Conservation (phyloP, 2,888 invertebrate species). For the Platycheirus albimanus region DNA sequence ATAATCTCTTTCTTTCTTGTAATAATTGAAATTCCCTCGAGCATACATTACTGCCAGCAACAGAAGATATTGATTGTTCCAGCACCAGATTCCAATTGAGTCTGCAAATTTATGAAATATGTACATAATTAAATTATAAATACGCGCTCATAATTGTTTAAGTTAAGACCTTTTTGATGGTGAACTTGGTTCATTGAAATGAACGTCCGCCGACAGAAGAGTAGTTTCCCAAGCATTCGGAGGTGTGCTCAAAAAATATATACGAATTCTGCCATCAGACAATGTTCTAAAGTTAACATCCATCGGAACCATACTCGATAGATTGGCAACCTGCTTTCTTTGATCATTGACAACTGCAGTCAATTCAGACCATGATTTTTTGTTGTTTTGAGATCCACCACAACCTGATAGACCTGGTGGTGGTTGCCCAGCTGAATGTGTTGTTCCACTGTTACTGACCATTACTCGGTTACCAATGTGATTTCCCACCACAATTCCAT, state of each 20-base stretch:
- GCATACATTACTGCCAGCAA: constrained; percentile 85
- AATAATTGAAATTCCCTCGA: constrained; percentile 95
- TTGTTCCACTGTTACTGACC: constrained; percentile 75
- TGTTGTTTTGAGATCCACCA: constrained; percentile 42
- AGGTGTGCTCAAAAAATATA: constrained; percentile 95
- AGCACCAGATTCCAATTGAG: constrained; percentile 92
- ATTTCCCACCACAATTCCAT: constrained; percentile 80
- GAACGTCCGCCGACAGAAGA: constrained; percentile 92
- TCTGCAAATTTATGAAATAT: constrained; percentile 78
- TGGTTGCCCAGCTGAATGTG: constrained; percentile 55
- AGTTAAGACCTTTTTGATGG: constrained; percentile 54
- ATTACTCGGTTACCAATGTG: constrained; percentile 78
- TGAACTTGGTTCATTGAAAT: constrained; percentile 82
- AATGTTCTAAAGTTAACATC: constrained; percentile 91
- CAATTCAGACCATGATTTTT: constrained; percentile 90
- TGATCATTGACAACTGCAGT: constrained; percentile 91
- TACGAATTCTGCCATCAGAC: constrained; percentile 90
- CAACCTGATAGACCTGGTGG: constrained; percentile 19
- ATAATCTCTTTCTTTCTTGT: constrained; percentile 95
- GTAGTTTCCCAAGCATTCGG: constrained; percentile 96
- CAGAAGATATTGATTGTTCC: constrained; percentile 90
- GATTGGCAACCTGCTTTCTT: constrained; percentile 89
- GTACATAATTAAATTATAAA: too few species aligned
- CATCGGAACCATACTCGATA: constrained; percentile 92
- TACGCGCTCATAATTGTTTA: too few species aligned